phyloP scores from a whole-genome alignment of 2,888 invertebrate species.

The Serripes groenlandicus region DNA sequence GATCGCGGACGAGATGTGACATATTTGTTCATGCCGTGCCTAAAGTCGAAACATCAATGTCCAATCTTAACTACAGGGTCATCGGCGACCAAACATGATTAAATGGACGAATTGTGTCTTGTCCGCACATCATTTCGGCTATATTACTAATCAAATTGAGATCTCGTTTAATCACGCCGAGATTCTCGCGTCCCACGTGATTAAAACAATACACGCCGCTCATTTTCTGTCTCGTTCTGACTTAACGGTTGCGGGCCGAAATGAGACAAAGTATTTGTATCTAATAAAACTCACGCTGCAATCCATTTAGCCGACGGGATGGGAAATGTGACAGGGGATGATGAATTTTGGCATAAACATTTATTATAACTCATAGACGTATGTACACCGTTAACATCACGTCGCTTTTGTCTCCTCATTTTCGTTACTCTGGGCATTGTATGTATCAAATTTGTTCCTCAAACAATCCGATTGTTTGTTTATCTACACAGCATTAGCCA shows the following conservation, averaged over 20 bases:
- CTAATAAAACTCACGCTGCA: conserved; percentile 13
- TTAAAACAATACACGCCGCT: conserved; percentile 41
- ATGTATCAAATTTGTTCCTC: too few relatives aligned
- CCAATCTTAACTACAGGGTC: not conserved
- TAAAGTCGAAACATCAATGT: not conserved
- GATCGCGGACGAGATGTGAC: too few relatives aligned
- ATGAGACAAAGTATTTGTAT: conserved; percentile 14
- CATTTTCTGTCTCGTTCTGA: conserved; percentile 43
- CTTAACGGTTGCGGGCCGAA: conserved; percentile 1
- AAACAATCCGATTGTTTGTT: too few relatives aligned
- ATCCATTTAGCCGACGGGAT: not conserved
- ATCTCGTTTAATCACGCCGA: not conserved
- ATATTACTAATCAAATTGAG: not conserved
- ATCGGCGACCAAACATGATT: not conserved
- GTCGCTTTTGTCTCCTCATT: not conserved
- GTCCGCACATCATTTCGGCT: not conserved
- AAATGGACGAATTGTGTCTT: not conserved
- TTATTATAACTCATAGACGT: not conserved
- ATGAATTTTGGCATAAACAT: not conserved
- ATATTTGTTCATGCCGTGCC: not conserved
- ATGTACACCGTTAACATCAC: not conserved
- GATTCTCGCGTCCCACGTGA: conserved; percentile 27
- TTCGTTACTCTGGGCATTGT: too few relatives aligned
- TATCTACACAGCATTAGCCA: too few relatives aligned
- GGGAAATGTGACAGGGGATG: not conserved